Evolutionary conservation across 2,888 invertebrate species (phyloP), one percentile per base, ranked within the genome.

Genomic region (Ptychoptera contaminata): DNA sequence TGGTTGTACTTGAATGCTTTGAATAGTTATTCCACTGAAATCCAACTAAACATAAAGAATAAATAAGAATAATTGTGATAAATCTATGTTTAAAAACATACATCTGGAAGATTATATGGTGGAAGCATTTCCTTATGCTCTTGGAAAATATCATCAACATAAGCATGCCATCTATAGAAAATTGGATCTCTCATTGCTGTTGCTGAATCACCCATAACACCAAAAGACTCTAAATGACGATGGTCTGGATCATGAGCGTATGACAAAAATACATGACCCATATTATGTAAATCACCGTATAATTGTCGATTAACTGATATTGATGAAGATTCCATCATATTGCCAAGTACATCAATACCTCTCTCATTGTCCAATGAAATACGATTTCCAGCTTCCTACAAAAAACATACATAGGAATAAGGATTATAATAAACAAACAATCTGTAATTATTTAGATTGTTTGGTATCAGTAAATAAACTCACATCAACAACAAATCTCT

Each of bases 141-240:
- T 52, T 76, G 73, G 71, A 87, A 87, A 30, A 88, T 66, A 52
- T 83, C 79, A 54, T 88, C 83, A 16, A 87, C 69, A 58, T 76
- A 81, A 0, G 80, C 73, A 57, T 90, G 88, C 83, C 82, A 87
- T 58, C 83, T 77, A 67, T 87, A 88, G 70, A 88, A 88, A 14
- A 82, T 66, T 0, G 88, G 87, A 64, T 90, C 90, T 2, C 88
- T 70, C 86, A 88, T 87, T 0, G 87, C 83, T 0, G 86, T 86
- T 0, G 84, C 75, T 0, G 82, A 76, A 57, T 87, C 87, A 0
- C 85, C 86, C 75, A 88, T 87, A 29, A 85, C 80, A 36, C 82
- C 79, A 55, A 82, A 82, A 40, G 75, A 74, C 65, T 88, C 87
- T 79, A 85, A 57, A 45, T 60, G 58, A 42, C 63, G 60, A 57